Percentiles rank a stretch among this genome's conserved stretches.
Evolutionary conservation across 2,888 invertebrate species (phyloP).

Genomic region (Sarcophaga caerulescens): DNA sequence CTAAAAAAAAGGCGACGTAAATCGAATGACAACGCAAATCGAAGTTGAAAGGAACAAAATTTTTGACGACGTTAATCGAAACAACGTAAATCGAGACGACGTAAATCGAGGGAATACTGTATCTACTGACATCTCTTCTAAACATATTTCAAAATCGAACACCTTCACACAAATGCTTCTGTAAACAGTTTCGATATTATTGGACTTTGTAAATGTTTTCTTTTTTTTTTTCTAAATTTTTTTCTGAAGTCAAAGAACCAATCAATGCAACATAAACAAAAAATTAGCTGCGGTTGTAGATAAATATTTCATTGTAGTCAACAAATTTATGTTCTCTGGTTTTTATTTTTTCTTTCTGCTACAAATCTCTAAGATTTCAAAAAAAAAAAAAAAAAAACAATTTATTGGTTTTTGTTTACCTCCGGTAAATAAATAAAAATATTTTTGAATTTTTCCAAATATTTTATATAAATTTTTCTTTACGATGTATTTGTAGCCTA

Average conservation of each 20-base stretch:
- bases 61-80: no score
- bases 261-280: conserved; percentile 30
- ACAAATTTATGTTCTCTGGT: not conserved
- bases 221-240: not conserved
- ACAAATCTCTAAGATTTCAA: not conserved
- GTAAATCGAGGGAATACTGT: no score
- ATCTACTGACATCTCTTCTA: not conserved
- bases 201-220: not conserved
- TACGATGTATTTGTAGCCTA: not conserved
- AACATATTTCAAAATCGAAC: not conserved
- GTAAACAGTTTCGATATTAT: conserved; percentile 26
- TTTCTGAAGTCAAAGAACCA: not conserved
- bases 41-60: no score
- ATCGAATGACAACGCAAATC: no score
- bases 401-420: no score
- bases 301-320: not conserved
- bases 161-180: conserved; percentile 33
- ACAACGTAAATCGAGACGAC: no score
- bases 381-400: not conserved
- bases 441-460: not conserved
- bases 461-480: not conserved
- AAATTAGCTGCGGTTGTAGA: conserved; percentile 1
- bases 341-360: not conserved
- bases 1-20: no score
- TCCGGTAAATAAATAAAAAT: not conserved